Base-by-base conservation (phyloP, 2,888 invertebrate species). In the Magallana nippona region DNA sequence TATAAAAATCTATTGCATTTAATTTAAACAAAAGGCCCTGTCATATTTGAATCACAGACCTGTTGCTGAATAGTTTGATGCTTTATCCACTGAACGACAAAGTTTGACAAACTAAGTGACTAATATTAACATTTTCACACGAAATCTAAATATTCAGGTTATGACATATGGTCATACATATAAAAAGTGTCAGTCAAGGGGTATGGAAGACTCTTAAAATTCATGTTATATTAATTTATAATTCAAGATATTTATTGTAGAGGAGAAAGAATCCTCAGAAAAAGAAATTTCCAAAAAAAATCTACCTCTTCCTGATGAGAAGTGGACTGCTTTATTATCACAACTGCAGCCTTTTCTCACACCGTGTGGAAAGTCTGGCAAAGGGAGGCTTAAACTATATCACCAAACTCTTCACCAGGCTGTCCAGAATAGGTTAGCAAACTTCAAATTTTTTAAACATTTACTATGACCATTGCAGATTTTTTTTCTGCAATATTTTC, bases 381-480 rank as follows among this genome's bases (percentile, higher is more conserved):
- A 93, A 78, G 94, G 94, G 0, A 86, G 93, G 58, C 89, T 94
- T 2, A 93, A 94, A 87, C 93, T 94, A 89, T 93, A 94, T 84
- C 94, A 94, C 84, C 87, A 93, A 15, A 92, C 93, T 63, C 90
- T 94, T 15, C 93, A 93, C 88, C 93, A 93, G 88, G 93, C 93
- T 80, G 93, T 94, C 17, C 88, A 93, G 82, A 91, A 90, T 84
- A 92, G 91, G 94, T 93, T 84, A 82, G 84, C 58, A 1, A 0
- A 55, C 15, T 56, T 55, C 58, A 44, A 1, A 19, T 19, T 71
- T 44, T 44, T 44, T 44, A 44, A 44, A 44, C 44, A 44, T 1
- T 19, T 10, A n/a, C n/a, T n/a, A 77, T 60, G 27, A 8, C 8
- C 27, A 77, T 77, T 77, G 44, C 44, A 77, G 19, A 19, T 10